Base-by-base conservation (phyloP, 2,888 invertebrate species). In the Euproctis similis region DNA sequence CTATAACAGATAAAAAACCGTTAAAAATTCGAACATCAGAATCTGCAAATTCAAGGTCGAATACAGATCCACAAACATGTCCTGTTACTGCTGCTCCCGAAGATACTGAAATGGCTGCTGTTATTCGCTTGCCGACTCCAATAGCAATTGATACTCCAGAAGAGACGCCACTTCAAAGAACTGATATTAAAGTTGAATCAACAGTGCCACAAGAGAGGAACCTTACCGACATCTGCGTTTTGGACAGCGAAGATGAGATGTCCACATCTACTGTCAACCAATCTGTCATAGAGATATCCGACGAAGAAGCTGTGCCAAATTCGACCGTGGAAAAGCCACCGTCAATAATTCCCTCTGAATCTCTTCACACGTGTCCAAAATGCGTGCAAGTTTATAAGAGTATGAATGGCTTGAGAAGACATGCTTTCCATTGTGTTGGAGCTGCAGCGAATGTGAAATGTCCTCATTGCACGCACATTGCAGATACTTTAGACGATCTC, bases 171-270 rank as follows among this genome's bases (percentile, higher is more conserved):
- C 29, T n/a, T 8, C 11, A n/a, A 22, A n/a, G n/a, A n/a, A n/a
- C n/a, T n/a, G n/a, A n/a, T n/a, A 39, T 53, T 2, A 75, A 75
- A 51, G 17, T 30, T 1, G 70, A 71, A 39, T 45, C 52, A 1
- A 2, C 4, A 3, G 38, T 8, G 3, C 6, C 3, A 4, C 10
- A 7, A 7, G 12, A 3, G 18, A 9, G 3, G 1, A 2, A 1
- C 12, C 8, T 1, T 18, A 8, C 10, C 9, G 46, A 56, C 1
- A 42, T 70, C 0, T 59, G 75, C 12, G 72, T 71, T 23, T 41
- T 81, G 17, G 82, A 84, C 27, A 82, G 81, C 29, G 84, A 85
- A 13, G 84, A 82, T 1, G 84, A 81, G 2, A 57, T 46, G 4
- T 8, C 28, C 2, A 8, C 26, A 5, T 13, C 13, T 10, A 3